Evolutionary conservation across 2,888 invertebrate genomes (phyloP).

Genomic region (Limnephilus marmoratus): DNA sequence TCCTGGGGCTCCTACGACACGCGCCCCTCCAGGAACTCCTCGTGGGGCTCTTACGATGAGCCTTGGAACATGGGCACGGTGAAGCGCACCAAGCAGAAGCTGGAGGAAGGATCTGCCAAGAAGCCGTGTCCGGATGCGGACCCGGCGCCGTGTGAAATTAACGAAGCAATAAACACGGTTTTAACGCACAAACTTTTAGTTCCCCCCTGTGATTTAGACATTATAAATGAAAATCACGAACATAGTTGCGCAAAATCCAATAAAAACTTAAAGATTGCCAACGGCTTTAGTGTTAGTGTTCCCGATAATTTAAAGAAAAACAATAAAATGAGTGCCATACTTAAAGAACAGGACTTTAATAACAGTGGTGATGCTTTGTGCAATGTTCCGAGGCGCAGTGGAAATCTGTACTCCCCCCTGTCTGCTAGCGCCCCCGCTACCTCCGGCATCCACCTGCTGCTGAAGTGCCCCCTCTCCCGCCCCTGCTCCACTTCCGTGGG

Average conservation of each 20-base stretch:
- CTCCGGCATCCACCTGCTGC: conserved; percentile 71
- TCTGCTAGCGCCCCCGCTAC: conserved; percentile 81
- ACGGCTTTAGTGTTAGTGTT: conserved; percentile 67
- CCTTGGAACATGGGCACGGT: conserved; percentile 84
- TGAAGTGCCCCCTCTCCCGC: conserved; percentile 56
- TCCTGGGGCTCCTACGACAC: conserved; percentile 90
- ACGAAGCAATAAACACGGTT: conserved; percentile 70
- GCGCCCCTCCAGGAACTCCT: conserved; percentile 83
- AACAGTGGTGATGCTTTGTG: conserved; percentile 73
- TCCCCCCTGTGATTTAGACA: conserved; percentile 70
- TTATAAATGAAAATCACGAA: conserved; percentile 72
- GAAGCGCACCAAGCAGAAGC: conserved; percentile 82
- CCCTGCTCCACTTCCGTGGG: conserved; percentile 59
- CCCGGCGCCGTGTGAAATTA: conserved; percentile 68
- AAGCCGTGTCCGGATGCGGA: conserved; percentile 71
- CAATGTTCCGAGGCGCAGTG: conserved; percentile 68
- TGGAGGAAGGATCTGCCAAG: conserved; percentile 78
- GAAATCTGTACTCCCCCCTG: conserved; percentile 75
- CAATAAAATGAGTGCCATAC: conserved; percentile 79
- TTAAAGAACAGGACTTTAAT: conserved; percentile 75
- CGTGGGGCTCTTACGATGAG: conserved; percentile 85
- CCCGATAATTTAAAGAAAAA: conserved; percentile 75
- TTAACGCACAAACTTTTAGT: conserved; percentile 68
- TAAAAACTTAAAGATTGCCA: conserved; percentile 61
- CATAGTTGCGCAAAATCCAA: conserved; percentile 57